Base-by-base conservation (phyloP, 2,888 invertebrate species). In the Agrochola litura region DNA sequence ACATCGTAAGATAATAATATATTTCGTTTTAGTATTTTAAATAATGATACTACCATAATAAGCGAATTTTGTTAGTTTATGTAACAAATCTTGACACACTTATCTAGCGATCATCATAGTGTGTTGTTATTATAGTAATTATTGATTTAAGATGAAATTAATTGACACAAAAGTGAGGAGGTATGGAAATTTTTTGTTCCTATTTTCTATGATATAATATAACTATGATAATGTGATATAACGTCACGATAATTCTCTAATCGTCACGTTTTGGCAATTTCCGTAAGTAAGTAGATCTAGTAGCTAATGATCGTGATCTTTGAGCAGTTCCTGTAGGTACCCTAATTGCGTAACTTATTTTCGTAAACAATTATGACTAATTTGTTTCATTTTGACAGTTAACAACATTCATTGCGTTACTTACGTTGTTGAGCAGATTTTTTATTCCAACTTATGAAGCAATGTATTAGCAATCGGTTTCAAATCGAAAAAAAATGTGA, bases 81-180 rank as follows among this genome's bases (percentile, higher is more conserved):
- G 41, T 82, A 82, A 81, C 58, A 71, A 54, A 67, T 80, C 46
- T 71, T 82, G 77, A 82, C 81, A 82, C 64, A 81, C 82, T 30
- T 77, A 41, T 10, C 22, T 30, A 68, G 60, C 52, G 25, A 81
- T 56, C 14, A 52, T 52, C 43, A 14, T 52, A 52, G 46, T 73
- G 37, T 67, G 22, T n/a, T 41, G 19, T 16, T 52, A 56, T 41
- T 80, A 77, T 22, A 58, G 43, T 43, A 56, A 60, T 67, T 58
- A 64, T 68, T 30, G 37, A 64, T 65, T 37, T 60, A 61, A 22
- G 25, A 65, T 58, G 37, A 63, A 76, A 79, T 60, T 56, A 72
- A 75, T 65, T 75, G 58, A 37, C 61, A 60, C 61, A 30, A 64
- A 73, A 67, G 5, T 43, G 41, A 75, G 22, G 22, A 77, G 43